Evolutionary conservation across 2,113 vertebrate genomes (phyloP).

Genomic region (Silurus glanis): DNA sequence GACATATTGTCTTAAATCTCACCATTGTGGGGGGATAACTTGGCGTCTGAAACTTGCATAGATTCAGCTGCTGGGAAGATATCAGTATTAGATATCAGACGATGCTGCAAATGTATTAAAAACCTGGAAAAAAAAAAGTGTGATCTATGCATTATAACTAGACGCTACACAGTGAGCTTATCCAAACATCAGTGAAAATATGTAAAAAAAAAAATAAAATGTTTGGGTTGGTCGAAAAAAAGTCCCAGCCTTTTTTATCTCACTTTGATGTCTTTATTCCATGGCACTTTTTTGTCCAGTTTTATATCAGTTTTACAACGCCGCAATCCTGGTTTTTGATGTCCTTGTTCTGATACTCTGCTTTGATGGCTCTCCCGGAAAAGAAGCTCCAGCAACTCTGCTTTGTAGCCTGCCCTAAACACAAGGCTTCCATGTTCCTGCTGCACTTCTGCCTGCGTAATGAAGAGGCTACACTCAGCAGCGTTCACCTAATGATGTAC

Average conservation of each 20-base stretch:
- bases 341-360: not conserved
- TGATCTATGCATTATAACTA: not conserved
- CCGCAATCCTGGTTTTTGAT: not conserved
- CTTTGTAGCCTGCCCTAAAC: conserved; percentile 2
- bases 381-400: not conserved
- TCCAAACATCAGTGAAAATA: not conserved
- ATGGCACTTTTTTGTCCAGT: not conserved
- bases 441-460: conserved; percentile 21
- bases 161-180: not conserved
- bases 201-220: too few relatives aligned
- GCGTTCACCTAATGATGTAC: conserved; percentile 32
- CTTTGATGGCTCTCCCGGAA: conserved; percentile 19
- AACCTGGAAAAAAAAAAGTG: too few relatives aligned
- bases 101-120: not conserved
- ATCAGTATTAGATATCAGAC: not conserved
- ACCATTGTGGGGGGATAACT: not conserved
- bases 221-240: not conserved
- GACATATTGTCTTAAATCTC: not conserved
- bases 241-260: not conserved
- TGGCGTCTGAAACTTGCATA: not conserved
- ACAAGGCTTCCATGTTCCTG: conserved; percentile 28
- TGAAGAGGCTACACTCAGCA: conserved; percentile 15
- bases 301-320: not conserved
- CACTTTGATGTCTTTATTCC: not conserved
- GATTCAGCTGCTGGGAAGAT: not conserved